Conservation (phyloP, 2,888 invertebrate species). For the Diarsia brunnea region DNA sequence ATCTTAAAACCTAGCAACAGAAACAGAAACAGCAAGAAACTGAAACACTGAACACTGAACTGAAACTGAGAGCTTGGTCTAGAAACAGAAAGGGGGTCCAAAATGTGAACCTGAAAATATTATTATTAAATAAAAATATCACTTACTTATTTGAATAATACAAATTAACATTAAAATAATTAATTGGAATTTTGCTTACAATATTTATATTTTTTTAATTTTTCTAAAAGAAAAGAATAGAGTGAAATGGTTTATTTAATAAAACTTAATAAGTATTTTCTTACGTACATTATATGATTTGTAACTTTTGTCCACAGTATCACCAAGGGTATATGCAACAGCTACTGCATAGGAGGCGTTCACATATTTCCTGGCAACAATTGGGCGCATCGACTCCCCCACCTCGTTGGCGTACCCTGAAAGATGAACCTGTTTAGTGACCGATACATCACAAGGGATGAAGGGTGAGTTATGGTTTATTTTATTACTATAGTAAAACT, state of each 20-base stretch:
- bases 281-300: constrained; percentile 91
- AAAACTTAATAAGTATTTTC: not conserved
- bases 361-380: constrained; percentile 94
- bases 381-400: constrained; percentile 97
- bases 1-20: not conserved
- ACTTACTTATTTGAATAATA: too few relatives aligned
- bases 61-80: not conserved
- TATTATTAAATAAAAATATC: too few relatives aligned
- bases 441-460: constrained; percentile 84
- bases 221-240: too few relatives aligned
- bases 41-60: too few relatives aligned
- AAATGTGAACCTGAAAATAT: too few relatives aligned
- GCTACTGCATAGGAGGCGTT: constrained; percentile 95
- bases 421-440: constrained; percentile 87
- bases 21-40: too few relatives aligned
- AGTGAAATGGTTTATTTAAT: not conserved
- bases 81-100: not conserved
- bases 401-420: constrained; percentile 99
- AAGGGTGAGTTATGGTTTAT: constrained; percentile 75
- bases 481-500: not conserved
- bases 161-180: too few relatives aligned
- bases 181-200: too few relatives aligned
- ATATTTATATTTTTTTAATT: too few relatives aligned
- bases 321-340: constrained; percentile 96
- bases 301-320: constrained; percentile 94